Evolutionary conservation across 2,113 vertebrate genomes (phyloP).

Genomic region (Engraulis encrasicolus): DNA sequence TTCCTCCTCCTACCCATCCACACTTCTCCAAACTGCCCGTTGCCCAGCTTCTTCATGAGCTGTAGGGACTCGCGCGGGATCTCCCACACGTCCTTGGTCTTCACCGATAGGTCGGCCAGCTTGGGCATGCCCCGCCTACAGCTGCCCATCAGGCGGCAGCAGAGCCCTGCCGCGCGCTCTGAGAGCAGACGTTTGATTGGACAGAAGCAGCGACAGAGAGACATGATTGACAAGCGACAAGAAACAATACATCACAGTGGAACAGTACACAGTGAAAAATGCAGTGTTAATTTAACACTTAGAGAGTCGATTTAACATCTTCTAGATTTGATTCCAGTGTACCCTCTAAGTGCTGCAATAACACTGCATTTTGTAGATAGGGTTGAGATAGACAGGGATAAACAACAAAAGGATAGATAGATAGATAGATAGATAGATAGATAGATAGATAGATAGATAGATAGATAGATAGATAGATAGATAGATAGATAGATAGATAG

Average conservation of each 20-base stretch:
- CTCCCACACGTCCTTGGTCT: conserved; percentile 95
- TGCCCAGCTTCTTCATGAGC: conserved; percentile 90
- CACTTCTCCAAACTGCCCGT: conserved; percentile 94
- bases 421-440: too few relatives aligned
- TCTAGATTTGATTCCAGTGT: too few relatives aligned
- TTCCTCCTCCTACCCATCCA: conserved; percentile 85
- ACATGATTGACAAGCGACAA: conserved; percentile 46
- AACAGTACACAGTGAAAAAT: too few relatives aligned
- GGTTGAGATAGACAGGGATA: too few relatives aligned
- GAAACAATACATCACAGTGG: not conserved
- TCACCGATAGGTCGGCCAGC: conserved; percentile 91
- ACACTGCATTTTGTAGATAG: too few relatives aligned
- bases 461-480: too few relatives aligned
- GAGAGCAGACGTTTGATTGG: not conserved
- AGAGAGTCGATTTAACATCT: too few relatives aligned
- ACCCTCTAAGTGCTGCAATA: too few relatives aligned
- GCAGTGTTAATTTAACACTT: too few relatives aligned
- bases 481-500: too few relatives aligned
- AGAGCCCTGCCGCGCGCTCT: conserved; percentile 88
- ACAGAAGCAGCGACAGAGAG: conserved; percentile 44
- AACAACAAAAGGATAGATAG: too few relatives aligned
- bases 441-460: too few relatives aligned
- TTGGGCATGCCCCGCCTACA: conserved; percentile 89
- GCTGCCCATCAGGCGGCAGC: conserved; percentile 87
- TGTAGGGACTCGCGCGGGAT: conserved; percentile 90